phyloP scores from a whole-genome alignment of 1,140 invertebrate species.

The Drosophila paulistorum region DNA sequence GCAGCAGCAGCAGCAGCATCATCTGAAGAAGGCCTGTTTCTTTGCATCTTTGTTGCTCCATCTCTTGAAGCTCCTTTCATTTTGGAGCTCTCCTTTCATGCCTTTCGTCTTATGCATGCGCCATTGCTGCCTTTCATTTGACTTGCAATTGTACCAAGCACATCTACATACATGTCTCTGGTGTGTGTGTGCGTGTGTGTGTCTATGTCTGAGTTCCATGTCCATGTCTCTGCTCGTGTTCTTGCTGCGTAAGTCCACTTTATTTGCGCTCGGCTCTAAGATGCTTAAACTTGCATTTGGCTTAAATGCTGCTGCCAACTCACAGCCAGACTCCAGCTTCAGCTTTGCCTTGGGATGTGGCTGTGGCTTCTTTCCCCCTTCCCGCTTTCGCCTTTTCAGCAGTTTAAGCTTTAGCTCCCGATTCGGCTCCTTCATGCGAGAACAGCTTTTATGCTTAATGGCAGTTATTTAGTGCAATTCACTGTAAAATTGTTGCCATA shows the following conservation, averaged over 20 bases:
- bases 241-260: constrained; percentile 69
- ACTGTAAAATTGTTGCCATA: constrained; percentile 78
- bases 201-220: constrained; percentile 16
- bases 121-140: constrained; percentile 57
- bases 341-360: too few relatives aligned
- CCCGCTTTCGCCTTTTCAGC: too few relatives aligned
- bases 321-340: not conserved
- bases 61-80: not conserved
- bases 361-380: too few relatives aligned
- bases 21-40: constrained; percentile 8
- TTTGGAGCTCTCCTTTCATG: not conserved
- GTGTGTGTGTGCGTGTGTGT: constrained; percentile 11
- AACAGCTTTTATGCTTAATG: constrained; percentile 82
- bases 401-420: constrained; percentile 6
- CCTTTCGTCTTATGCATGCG: constrained; percentile 38
- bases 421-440: constrained; percentile 69
- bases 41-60: not conserved
- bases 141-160: constrained; percentile 36
- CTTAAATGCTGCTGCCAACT: constrained; percentile 70
- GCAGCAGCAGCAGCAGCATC: constrained; percentile 12
- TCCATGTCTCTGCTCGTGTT: constrained; percentile 32
- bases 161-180: constrained; percentile 14
- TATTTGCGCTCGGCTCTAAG: constrained; percentile 68
- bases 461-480: constrained; percentile 82
- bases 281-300: constrained; percentile 79